Base-by-base conservation (phyloP, 2,113 vertebrate genomes). In the Mesoclemmys tuberculata region DNA sequence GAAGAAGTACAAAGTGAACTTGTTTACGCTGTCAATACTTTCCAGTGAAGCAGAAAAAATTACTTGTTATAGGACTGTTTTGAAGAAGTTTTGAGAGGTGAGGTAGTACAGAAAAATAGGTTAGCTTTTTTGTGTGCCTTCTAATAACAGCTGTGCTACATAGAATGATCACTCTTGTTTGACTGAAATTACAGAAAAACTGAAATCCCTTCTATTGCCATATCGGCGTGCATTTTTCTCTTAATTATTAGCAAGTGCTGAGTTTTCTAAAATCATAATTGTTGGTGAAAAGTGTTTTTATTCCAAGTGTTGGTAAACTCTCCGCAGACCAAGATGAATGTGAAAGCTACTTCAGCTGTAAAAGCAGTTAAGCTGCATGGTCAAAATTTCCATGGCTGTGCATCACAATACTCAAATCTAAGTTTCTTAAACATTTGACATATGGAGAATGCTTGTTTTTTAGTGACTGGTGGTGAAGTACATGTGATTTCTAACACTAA, bases 361-460 rank as follows among this genome's bases (percentile, higher is more conserved):
- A 85, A 58, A 51, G 64, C 16, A 68, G 38, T 82, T 89, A 82
- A 68, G 46, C 52, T 90, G 8, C 78, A 51, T 61, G 24, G n/a
- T 88, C 31, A 54, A 35, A 81, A 44, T 79, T 18, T 26, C 6
- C 10, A 0, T 83, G 10, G 6, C 9, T 91, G 88, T 88, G 46
- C 86, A 87, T 48, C 11, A 1, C 54, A 82, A 24, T 84, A 78
- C 19, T 3, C 80, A 75, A 86, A 54, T 80, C 68, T 83, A 51
- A 2, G 16, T 90, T 81, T 88, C 68, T 95, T 87, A 49, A 82
- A 46, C 38, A 19, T 56, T 86, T 93, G 75, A 51, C 24, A 79
- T 80, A 90, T 58, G 71, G 52, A 61, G 88, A 64, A 11, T 56
- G 82, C 10, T 75, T 86, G 44, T 49, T 84, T 79, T 96, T 80